Evolutionary conservation across 1,140 invertebrate species (phyloP), one percentile per base, ranked within the genome.

Genomic region (Lutraria rhynchaena): DNA sequence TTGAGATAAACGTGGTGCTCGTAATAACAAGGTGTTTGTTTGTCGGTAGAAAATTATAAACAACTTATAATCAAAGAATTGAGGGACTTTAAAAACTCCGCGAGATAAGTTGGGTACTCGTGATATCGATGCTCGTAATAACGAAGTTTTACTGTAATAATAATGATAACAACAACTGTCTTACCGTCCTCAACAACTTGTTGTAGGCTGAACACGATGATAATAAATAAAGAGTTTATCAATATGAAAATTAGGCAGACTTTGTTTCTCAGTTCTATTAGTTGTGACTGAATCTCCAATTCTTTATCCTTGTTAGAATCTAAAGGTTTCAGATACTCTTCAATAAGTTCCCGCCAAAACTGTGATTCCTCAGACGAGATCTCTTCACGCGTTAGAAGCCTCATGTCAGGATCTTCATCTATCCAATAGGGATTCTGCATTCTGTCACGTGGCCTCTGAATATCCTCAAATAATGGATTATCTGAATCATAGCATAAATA

Each of bases 401-500:
- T 49, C 1, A 81, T 69, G 17, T 91, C 71, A 27, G 78, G 63
- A 0, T 96, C 95, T 90, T 99, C 97, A 90, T 97, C 96, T 71
- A 99, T 96, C 98, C 98, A 99, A 87, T 96, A 97, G 0, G 98
- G 98, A 90, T 98, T 97, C 15, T 96, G 95, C 0, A 97, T 93
- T 83, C 96, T 95, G 86, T 98, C 84, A 13, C 85, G 75, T 51
- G 53, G 44, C 22, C 57, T 60, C 22, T 74, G 73, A 17, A 83
- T 83, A 41, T 81, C 78, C 41, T 84, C 83, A 61, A 61, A 88
- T 22, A 83, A 3, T 29, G 88, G 88, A 67, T 89, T 89, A 11
- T 41, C 87, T 89, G 24, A 49, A 13, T n/a, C 13, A n/a, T 58
- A 3, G 27, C 27, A 29, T 13, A n/a, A 11, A 3, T 22, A 58